Evolutionary conservation across 2,888 invertebrate genomes (phyloP), one percentile per base, ranked within the genome.

Genomic region (Linyphia triangularis): DNA sequence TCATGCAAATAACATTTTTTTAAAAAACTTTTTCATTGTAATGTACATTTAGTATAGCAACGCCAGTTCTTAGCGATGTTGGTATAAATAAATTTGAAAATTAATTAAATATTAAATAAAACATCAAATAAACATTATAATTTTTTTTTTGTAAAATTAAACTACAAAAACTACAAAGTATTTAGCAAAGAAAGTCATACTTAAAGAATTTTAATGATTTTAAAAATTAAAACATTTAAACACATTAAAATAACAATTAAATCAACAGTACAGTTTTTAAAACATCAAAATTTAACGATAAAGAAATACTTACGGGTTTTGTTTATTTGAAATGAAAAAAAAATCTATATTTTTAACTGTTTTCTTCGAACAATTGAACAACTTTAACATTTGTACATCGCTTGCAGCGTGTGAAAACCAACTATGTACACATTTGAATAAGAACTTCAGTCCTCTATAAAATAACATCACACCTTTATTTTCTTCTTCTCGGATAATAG

Each of bases 401-500:
- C 51, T n/a, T 51, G n/a, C n/a, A 51, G 51, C 51, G 3, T 51
- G 13, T 51, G 16, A 51, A 51, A 51, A n/a, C 16, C 51, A 51
- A 51, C n/a, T 63, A 24, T 63, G 26, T 26, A 63, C 63, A 28
- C 13, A 22, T 59, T n/a, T 59, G 22, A 22, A 16, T 16, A 59
- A 22, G 10, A 0, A 24, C 13, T 0, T 63, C 30, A 28, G 63
- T 63, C 30, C 13, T 30, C n/a, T 63, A 6, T 16, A 10, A 63
- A 63, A 63, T 63, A 2, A 22, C 16, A 63, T 28, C 30, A 30
- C 63, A 26, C 26, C 19, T 22, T 78, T 75, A 59, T 59, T 77
- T 37, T 57, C 67, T 65, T 83, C 73, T 77, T 61, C 69, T 59
- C 85, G 51, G 24, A 51, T 51, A 51, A 59, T 10, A 75, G 28